These are phyloP conservation scores for Paramisgurnus dabryanus DNA, from an alignment of 2,113 vertebrate species.

Conservation along the genomic window DNA sequence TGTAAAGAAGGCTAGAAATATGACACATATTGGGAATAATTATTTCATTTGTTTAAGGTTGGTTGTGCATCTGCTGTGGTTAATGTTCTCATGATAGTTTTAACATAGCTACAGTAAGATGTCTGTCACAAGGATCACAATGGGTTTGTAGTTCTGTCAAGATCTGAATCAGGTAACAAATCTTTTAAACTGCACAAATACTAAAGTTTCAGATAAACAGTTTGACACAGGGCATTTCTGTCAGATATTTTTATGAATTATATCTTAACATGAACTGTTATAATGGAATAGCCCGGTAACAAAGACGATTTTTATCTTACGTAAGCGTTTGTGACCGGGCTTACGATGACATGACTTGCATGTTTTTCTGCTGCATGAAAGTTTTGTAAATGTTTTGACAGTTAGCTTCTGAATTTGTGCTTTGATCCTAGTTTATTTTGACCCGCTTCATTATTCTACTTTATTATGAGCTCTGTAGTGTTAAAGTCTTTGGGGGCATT, in stretches of 20 bases:
- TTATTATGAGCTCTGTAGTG: constrained; percentile 39
- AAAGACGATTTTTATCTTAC: constrained; percentile 55
- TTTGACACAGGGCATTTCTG: constrained; percentile 38
- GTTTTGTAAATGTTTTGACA: constrained; percentile 3
- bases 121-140: too few species aligned
- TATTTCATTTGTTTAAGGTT: too few species aligned
- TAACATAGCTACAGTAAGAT: too few species aligned
- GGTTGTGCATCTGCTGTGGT: too few species aligned
- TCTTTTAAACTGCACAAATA: constrained; percentile 19
- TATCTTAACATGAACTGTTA: constrained; percentile 45
- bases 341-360: constrained; percentile 33
- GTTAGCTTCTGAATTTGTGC: neutral
- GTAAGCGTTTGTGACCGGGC: constrained; percentile 51
- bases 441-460: constrained; percentile 31
- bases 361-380: constrained; percentile 36
- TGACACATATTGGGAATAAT: too few species aligned
- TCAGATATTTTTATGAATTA: constrained; percentile 46
- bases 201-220: constrained; percentile 47
- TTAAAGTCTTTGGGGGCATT: constrained; percentile 11
- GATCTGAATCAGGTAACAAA: constrained; percentile 31
- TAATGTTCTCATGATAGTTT: too few species aligned
- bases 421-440: constrained; percentile 34
- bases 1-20: too few species aligned
- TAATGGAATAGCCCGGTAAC: constrained; percentile 49
- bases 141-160: too few species aligned